Base-by-base conservation (phyloP, 1,140 invertebrate species). In the Orchestia grillus region DNA sequence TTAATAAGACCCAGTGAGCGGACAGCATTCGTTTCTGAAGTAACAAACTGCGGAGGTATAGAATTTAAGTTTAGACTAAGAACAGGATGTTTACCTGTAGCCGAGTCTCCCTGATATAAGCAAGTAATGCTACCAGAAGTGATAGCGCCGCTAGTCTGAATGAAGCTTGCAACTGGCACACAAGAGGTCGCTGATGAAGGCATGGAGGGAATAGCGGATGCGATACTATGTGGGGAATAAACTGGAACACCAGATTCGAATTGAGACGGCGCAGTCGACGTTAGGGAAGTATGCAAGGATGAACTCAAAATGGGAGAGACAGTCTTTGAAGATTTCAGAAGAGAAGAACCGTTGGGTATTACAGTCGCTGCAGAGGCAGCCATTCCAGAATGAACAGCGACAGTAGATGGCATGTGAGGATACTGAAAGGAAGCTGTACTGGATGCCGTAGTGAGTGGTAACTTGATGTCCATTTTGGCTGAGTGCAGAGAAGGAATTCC, bases 261-360 rank as follows among this genome's bases (percentile, higher is more conserved):
- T 77, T 77, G 62, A 15, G 62, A 23, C 62, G 62, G 62, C 36
- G 62, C 28, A 77, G 62, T 3, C 11, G 62, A 77, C 28, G 62
- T 77, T 77, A 77, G 11, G 62, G 62, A 77, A 23, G 62, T 36
- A 36, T 77, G 62, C 28, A 77, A 15, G 28, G 62, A 77, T 23
- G 62, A 77, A 36, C 62, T 15, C 88, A 90, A 90, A 42, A 8
- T 28, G 15, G 88, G 3, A 41, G 88, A 15, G 41, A 43, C 92
- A 45, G 40, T 47, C 15, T 94, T 94, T 19, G 92, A 94, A 6
- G 92, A 94, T 47, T 94, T 94, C 92, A 44, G 43, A 94, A 94
- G 19, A 44, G 43, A 42, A 45, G 44, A 42, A 41, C 40, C 40
- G 40, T 44, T 94, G 6, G 44, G 92, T 44, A 94, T 11, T 6